Conservation (phyloP, 1,140 invertebrate genomes). For the Carposina sasakii region DNA sequence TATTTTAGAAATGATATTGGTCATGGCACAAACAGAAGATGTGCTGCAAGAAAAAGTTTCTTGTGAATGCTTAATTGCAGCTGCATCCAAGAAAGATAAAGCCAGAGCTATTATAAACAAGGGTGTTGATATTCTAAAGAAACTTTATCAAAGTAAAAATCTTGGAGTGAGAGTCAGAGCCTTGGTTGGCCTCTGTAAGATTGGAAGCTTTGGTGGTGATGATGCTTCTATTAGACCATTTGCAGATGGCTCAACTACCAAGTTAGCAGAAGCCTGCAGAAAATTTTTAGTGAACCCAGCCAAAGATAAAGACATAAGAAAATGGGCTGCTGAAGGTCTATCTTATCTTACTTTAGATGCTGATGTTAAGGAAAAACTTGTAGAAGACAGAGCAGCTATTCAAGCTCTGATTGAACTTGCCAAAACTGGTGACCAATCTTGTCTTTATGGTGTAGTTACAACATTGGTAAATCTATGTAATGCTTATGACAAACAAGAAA, state of each 20-base stretch:
- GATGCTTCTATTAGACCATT: slow-evolving; percentile 96
- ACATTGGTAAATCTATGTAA: slow-evolving; percentile 98
- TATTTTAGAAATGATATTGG: slow-evolving; percentile 96
- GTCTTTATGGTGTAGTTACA: slow-evolving; percentile 93
- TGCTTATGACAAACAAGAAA: slow-evolving; percentile 98
- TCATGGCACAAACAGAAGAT: slow-evolving; percentile 93
- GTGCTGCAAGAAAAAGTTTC: slow-evolving; percentile 92
- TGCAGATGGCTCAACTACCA: slow-evolving; percentile 94
- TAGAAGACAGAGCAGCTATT: slow-evolving; percentile 88
- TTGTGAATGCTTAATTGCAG: slow-evolving; percentile 96
- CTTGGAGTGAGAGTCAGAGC: slow-evolving; percentile 92
- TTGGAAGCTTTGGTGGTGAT: slow-evolving; percentile 96
- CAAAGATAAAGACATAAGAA: slow-evolving; percentile 91
- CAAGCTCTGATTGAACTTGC: slow-evolving; percentile 92
- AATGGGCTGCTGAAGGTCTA: slow-evolving; percentile 98
- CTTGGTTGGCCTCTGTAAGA: slow-evolving; percentile 96
- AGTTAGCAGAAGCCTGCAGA: slow-evolving; percentile 94
- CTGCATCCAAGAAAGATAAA: slow-evolving; percentile 98
- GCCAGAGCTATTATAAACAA: slow-evolving; percentile 91
- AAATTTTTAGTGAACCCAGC: slow-evolving; percentile 89
- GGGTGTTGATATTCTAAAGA: slow-evolving; percentile 95
- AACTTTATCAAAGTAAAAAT: slow-evolving; percentile 92
- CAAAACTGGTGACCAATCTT: slow-evolving; percentile 87
- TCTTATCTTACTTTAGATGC: slow-evolving; percentile 98
- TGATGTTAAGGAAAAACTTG: slow-evolving; percentile 97